Evolutionary conservation across 2,888 invertebrate species (phyloP), one percentile per base, ranked within the genome.

Genomic region (Microchrysa polita): DNA sequence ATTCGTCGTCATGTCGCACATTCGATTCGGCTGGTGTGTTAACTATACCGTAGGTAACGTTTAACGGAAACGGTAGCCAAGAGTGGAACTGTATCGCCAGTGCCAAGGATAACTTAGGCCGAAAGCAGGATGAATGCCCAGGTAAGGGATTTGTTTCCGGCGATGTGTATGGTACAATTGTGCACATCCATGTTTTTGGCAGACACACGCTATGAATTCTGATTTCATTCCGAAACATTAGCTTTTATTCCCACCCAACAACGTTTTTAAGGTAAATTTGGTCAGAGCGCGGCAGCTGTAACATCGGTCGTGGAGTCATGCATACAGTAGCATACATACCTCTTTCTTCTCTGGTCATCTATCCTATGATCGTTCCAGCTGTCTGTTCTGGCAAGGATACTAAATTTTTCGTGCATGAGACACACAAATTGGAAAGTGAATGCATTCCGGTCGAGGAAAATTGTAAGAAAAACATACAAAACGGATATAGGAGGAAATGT

Each of bases 201-300:
- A 72, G 73, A 72, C 74, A 74, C 75, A 75, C 74, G 65, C 75
- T 74, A 75, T 75, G 75, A 75, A 75, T 75, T 75, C 75, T 74
- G 74, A 75, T 75, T 75, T 75, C 69, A 75, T 75, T 75, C 75
- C 75, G 74, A 75, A 75, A 75, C 75, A 75, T 75, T 75, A 75
- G 73, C 73, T 75, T 75, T 75, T 75, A 75, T 75, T 75, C 75
- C 73, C 71, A 73, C 75, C 73, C 71, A 73, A 75, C 75, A 74
- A 74, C 71, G 75, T 74, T 75, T 75, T 75, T 73, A 75, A 75
- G 75, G 75, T 75, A 71, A 67, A 75, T 73, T 75, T 61, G 75
- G 75, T 75, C 75, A 75, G 74, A 75, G 53, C 73, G 75, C 61
- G 74, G 75, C 74, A 73, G 73, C 75, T 75, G 75, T 75, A 75